Conservation (phyloP, 2,113 vertebrate species). For the Calypte anna region DNA sequence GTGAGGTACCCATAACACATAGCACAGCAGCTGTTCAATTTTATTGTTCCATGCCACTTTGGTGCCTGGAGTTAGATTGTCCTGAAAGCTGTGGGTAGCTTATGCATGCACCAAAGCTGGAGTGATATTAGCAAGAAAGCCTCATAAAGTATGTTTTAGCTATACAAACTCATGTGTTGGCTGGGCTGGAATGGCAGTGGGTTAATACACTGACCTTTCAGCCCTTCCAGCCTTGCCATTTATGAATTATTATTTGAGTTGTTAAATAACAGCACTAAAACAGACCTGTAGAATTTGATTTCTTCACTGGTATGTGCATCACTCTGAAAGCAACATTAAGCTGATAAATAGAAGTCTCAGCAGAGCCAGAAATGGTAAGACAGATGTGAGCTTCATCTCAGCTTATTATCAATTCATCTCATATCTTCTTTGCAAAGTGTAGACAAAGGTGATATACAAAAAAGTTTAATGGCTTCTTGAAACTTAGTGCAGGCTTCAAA, state of each 20-base stretch:
- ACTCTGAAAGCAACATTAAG: conserved; percentile 39
- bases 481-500: neutral
- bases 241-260: conserved; percentile 47
- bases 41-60: neutral
- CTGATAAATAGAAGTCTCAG: conserved; percentile 42
- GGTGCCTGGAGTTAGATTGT: neutral
- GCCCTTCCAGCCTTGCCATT: neutral
- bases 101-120: neutral
- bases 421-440: neutral
- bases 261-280: conserved; percentile 26
- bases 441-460: conserved; percentile 6
- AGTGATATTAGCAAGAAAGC: neutral
- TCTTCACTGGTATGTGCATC: neutral
- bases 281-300: conserved; percentile 40
- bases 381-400: conserved; percentile 16
- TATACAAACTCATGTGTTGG: neutral
- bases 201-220: conserved; percentile 21
- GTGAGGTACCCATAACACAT: neutral
- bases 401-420: conserved; percentile 31
- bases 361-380: conserved; percentile 14
- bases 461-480: conserved; percentile 19
- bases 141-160: neutral
- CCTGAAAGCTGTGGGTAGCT: neutral
- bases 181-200: neutral
- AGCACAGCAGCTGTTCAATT: neutral